Evolutionary conservation across 2,888 invertebrate genomes (phyloP).

Genomic region (Cephus pygmeus): DNA sequence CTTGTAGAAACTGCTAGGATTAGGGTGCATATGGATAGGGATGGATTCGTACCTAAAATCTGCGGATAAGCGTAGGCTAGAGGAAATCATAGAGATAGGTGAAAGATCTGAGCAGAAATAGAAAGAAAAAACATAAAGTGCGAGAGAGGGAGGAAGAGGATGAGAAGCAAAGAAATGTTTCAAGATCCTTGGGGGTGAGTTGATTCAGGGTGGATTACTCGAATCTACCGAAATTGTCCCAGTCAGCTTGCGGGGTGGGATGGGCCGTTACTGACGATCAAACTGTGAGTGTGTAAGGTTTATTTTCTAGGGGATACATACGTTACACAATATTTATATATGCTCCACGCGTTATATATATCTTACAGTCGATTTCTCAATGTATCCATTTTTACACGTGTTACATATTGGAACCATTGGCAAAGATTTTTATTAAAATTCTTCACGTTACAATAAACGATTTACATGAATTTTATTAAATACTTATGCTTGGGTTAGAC

Average conservation of each 20-base stretch:
- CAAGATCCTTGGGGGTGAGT: not conserved
- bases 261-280: not conserved
- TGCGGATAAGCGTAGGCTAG: not conserved
- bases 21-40: not conserved
- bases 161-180: not conserved
- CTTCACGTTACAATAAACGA: constrained; percentile 12
- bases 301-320: not conserved
- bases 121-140: constrained; percentile 18
- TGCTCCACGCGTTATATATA: not conserved
- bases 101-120: constrained; percentile 12
- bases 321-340: not conserved
- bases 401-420: not conserved
- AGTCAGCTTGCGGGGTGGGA: not conserved
- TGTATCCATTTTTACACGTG: not conserved
- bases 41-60: not conserved
- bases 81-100: not conserved
- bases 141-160: constrained; percentile 3
- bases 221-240: not conserved
- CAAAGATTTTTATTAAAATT: constrained; percentile 25
- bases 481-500: not conserved
- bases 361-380: not conserved
- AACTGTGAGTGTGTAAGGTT: not conserved
- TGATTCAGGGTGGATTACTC: not conserved
- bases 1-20: not conserved
- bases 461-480: not conserved